Percentiles rank a stretch among this genome's conserved stretches.
Conservation (phyloP, 2,888 invertebrate species). For the Ectemnius continuus region DNA sequence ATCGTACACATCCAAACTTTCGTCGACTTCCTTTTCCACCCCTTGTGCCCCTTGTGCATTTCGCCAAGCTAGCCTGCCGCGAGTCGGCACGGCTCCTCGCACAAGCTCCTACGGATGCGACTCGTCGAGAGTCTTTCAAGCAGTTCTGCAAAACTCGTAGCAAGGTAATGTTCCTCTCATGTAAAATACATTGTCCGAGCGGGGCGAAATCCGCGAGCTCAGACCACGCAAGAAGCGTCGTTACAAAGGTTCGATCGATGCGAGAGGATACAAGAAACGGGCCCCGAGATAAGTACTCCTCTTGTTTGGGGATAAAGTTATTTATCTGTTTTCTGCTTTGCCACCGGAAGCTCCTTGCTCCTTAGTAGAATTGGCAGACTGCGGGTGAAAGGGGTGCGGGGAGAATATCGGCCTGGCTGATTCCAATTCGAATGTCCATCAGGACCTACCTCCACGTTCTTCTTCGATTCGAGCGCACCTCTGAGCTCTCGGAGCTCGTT, state of each 20-base stretch:
- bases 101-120: neutral
- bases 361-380: too few species aligned
- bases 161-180: conserved; percentile 4
- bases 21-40: conserved; percentile 9
- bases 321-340: conserved; percentile 1
- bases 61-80: too few species aligned
- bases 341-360: neutral
- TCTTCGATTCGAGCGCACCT: conserved; percentile 35
- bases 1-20: conserved; percentile 19
- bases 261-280: neutral
- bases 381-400: conserved; percentile 12
- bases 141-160: neutral
- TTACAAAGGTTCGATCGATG: neutral
- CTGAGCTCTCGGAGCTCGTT: conserved; percentile 57
- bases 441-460: conserved; percentile 46
- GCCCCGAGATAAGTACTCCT: neutral
- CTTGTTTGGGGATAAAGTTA: conserved; percentile 9
- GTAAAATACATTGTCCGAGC: conserved; percentile 1
- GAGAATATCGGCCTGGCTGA: conserved; percentile 39
- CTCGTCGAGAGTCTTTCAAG: neutral
- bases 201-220: neutral
- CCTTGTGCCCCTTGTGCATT: too few species aligned
- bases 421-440: conserved; percentile 57
- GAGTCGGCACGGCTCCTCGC: neutral
- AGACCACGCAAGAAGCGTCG: neutral